A percentile compares a stretch with the other conserved stretches of the same genome.
Evolutionary conservation across 2,888 invertebrate species (phyloP).

Genomic region (Brenthis daphne): DNA sequence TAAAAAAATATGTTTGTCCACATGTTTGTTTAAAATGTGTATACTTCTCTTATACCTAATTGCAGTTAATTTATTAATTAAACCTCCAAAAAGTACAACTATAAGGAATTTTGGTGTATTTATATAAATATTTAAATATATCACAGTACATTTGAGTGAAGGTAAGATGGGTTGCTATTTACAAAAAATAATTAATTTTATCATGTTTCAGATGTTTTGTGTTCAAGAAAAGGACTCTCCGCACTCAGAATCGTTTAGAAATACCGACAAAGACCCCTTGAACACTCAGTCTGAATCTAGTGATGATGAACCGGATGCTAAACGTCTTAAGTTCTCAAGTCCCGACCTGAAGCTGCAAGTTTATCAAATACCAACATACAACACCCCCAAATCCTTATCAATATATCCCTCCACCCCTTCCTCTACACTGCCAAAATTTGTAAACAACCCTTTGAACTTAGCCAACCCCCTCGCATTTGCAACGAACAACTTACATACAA

Average conservation of each 20-base stretch:
- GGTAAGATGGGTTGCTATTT: background rate
- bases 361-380: conserved; percentile 71
- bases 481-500: conserved; percentile 53
- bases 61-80: too few relatives aligned
- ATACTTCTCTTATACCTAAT: too few relatives aligned
- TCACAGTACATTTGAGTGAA: too few relatives aligned
- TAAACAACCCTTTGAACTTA: conserved; percentile 71
- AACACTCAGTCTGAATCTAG: conserved; percentile 60
- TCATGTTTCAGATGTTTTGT: conserved; percentile 70
- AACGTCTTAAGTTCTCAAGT: conserved; percentile 60
- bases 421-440: conserved; percentile 64
- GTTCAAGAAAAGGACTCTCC: conserved; percentile 67
- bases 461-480: conserved; percentile 68
- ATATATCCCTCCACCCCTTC: conserved; percentile 61
- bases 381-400: conserved; percentile 61
- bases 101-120: too few relatives aligned
- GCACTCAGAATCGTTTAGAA: conserved; percentile 60
- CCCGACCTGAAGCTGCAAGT: conserved; percentile 70
- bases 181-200: background rate
- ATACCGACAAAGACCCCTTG: conserved; percentile 54
- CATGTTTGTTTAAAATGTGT: too few relatives aligned
- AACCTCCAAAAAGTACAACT: too few relatives aligned
- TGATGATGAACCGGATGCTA: conserved; percentile 67
- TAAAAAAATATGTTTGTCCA: too few relatives aligned
- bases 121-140: too few relatives aligned